Evolutionary conservation across 2,797 vertebrate genomes (phyloP).

Genomic region (Rhinella marina): DNA sequence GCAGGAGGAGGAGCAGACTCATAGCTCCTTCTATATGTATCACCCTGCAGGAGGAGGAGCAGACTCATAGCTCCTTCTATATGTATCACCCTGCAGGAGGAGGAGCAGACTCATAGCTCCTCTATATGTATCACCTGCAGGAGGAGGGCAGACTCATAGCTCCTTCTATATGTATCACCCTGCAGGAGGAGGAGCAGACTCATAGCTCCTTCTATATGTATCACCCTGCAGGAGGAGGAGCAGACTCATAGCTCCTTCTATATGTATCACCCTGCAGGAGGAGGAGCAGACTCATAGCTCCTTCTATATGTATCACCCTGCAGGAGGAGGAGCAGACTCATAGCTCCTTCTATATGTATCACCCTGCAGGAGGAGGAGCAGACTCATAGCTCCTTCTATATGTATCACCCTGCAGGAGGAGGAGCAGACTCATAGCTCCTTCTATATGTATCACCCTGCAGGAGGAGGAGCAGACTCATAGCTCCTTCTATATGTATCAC

Average conservation of each 20-base stretch:
- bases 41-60: background rate
- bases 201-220: no score
- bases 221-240: background rate
- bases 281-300: no score
- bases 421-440: constrained; percentile 1
- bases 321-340: constrained; percentile 10
- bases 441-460: background rate
- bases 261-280: background rate
- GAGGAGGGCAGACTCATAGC: constrained; percentile 6
- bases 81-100: background rate
- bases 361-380: background rate
- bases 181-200: no score
- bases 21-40: no score
- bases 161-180: background rate
- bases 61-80: background rate
- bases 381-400: no score
- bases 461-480: no score
- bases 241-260: background rate
- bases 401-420: background rate
- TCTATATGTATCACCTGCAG: no score
- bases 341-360: background rate
- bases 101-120: no score
- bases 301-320: no score
- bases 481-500: no score
- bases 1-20: no score